A percentile compares a stretch with the other conserved stretches of the same genome.
These are phyloP conservation scores for Galemys pyrenaicus DNA, from an alignment of 2,113 vertebrate genomes.

Conservation along the genomic window DNA sequence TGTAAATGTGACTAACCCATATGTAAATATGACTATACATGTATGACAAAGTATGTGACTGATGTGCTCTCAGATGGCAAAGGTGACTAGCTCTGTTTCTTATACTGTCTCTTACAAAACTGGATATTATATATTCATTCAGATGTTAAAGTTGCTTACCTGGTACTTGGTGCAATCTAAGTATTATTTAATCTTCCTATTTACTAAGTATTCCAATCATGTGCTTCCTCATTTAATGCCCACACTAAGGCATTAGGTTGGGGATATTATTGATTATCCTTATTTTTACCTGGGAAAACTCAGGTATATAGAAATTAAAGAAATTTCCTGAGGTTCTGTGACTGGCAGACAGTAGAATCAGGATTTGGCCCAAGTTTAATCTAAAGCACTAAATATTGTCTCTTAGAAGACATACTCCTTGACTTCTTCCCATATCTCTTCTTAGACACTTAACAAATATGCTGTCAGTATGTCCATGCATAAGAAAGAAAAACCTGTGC, in stretches of 20 bases:
- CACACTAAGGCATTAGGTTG: not conserved
- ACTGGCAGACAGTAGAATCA: not conserved
- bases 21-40: too few species aligned
- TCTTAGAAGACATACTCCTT: not conserved
- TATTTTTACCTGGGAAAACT: not conserved
- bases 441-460: not conserved
- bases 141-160: not conserved
- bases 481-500: not conserved
- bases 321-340: not conserved
- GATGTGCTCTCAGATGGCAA: not conserved
- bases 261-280: not conserved
- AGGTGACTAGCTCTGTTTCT: not conserved
- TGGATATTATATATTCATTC: not conserved
- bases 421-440: not conserved
- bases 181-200: not conserved
- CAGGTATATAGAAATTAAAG: not conserved
- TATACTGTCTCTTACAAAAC: not conserved
- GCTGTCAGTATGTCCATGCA: not conserved
- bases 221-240: not conserved
- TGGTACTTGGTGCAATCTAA: not conserved
- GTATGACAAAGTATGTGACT: not conserved
- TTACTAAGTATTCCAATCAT: not conserved
- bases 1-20: too few species aligned
- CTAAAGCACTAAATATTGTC: not conserved
- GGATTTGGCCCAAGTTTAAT: not conserved